A percentile compares a stretch with the other conserved stretches of the same genome.
Conservation (phyloP, 2,888 invertebrate species). For the Cephus pygmeus region DNA sequence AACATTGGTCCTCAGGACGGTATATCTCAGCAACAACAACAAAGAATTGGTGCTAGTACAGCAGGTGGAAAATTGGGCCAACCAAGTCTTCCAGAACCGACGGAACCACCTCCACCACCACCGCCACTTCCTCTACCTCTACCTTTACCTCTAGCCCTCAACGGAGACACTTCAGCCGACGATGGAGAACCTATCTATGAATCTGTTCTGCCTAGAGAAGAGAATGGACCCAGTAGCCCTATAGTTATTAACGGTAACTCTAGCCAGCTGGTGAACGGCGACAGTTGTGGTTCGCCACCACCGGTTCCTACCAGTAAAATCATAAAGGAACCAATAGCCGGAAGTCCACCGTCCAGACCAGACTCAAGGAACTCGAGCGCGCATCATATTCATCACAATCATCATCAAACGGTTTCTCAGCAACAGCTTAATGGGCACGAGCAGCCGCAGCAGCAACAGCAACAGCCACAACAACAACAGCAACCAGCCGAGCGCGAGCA, state of each 20-base stretch:
- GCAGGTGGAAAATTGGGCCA: slow-evolving; percentile 65
- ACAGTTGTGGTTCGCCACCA: slow-evolving; percentile 49
- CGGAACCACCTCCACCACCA: slow-evolving; percentile 79
- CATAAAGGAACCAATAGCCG: slow-evolving; percentile 46
- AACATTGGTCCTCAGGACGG: slow-evolving; percentile 41
- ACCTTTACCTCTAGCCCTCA: slow-evolving; percentile 44
- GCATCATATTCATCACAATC: slow-evolving; percentile 34
- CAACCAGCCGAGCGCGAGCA: slow-evolving; percentile 77
- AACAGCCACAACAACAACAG: slow-evolving; percentile 49
- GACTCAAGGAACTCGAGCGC: slow-evolving; percentile 48
- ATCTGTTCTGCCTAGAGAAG: slow-evolving; percentile 80
- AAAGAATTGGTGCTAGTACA: slow-evolving; percentile 35
- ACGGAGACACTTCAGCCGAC: slow-evolving; percentile 40
- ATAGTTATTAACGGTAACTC: slow-evolving; percentile 50
- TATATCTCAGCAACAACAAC: slow-evolving; percentile 40
- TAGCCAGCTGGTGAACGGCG: slow-evolving; percentile 47
- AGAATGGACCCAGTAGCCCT: slow-evolving; percentile 57
- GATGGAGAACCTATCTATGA: slow-evolving; percentile 86
- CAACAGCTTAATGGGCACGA: slow-evolving; percentile 8
- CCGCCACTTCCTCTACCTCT: slow-evolving; percentile 69
- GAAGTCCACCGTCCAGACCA: slow-evolving; percentile 50
- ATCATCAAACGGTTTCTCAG: slow-evolving; percentile 37
- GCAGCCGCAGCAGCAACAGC: slow-evolving; percentile 19
- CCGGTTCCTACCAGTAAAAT: slow-evolving; percentile 51
- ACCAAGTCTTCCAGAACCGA: slow-evolving; percentile 81